Evolutionary conservation across 2,888 invertebrate genomes (phyloP), one percentile per base, ranked within the genome.

Genomic region (Trachelus troglodyta): DNA sequence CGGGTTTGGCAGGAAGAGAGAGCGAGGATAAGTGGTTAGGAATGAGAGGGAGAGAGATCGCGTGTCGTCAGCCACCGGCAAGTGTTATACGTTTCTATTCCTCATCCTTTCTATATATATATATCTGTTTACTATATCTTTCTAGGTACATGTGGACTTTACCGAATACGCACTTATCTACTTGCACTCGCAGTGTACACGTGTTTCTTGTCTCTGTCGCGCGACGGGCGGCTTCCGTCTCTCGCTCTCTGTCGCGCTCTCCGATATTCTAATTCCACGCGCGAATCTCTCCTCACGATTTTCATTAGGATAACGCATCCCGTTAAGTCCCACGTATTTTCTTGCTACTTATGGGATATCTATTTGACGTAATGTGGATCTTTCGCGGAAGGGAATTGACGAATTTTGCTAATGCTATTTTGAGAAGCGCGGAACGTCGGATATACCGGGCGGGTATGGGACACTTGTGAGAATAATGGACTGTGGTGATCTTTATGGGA

Each of bases 61-160:
- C 89, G 88, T 88, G 89, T 89, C 89, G 90, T 90, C 89, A 90
- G 87, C 88, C 87, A 87, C 85, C 85, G 87, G 86, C 85, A 86
- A 87, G 86, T 88, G 89, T 90, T 86, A 88, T 88, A 87, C 85
- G 85, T 82, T 83, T 88, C 84, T 81, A 84, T 23, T 15, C 23
- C 9, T 23, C 23, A 23, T 56, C 23, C 9, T 9, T 23, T 73
- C 73, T 73, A 2, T 3, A 0, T 71, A 3, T 3, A 30, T n/a
- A 11, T 11, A 11, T 71, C 9, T 73, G 4, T 3, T 74, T 34
- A 12, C 34, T 31, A 23, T 23, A 56, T 56, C 56, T 23, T 2
- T 23, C 23, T 56, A 0, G 23, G 23, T 56, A 56, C 23, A 56
- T 23, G 56, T 56, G 56, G 23, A 56, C 56, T 9, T 4, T 56